A percentile compares a stretch with the other conserved stretches of the same genome.
These are phyloP conservation scores for Sitophilus oryzae DNA, from an alignment of 1,140 invertebrate species.

Conservation along the genomic window DNA sequence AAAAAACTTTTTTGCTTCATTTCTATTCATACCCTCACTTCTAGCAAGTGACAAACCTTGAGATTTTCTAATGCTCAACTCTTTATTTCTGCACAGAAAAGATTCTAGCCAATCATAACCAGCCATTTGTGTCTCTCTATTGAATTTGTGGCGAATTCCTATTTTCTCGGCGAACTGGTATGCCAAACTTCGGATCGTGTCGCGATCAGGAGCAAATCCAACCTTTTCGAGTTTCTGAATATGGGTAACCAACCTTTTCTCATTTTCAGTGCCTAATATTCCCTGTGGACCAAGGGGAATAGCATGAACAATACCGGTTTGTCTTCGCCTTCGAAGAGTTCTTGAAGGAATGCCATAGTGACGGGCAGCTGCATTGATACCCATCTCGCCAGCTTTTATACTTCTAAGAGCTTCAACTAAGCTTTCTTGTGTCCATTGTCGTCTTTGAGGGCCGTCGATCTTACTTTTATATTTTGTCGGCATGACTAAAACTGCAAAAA, in stretches of 20 bases:
- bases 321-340: background rate
- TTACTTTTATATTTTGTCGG: background rate
- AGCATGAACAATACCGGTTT: background rate
- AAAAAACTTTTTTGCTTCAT: slow-evolving; percentile 14
- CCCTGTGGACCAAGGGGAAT: background rate
- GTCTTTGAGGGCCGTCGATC: background rate
- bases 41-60: slow-evolving; percentile 27
- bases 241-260: slow-evolving; percentile 1
- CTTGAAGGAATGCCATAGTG: background rate
- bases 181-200: slow-evolving; percentile 5
- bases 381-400: background rate
- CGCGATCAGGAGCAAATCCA: slow-evolving; percentile 10
- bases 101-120: slow-evolving; percentile 18
- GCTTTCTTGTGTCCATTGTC: background rate
- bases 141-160: too few species aligned
- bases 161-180: slow-evolving; percentile 17
- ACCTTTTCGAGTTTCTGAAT: slow-evolving; percentile 5
- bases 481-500: background rate
- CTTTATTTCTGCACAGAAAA: slow-evolving; percentile 19
- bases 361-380: background rate
- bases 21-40: slow-evolving; percentile 16
- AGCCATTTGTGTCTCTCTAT: slow-evolving; percentile 9
- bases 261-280: background rate
- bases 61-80: slow-evolving; percentile 28
- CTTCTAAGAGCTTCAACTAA: background rate